These are phyloP conservation scores for Trichogramma pretiosum DNA, from an alignment of 1,140 invertebrate species.

Conservation along the genomic window DNA sequence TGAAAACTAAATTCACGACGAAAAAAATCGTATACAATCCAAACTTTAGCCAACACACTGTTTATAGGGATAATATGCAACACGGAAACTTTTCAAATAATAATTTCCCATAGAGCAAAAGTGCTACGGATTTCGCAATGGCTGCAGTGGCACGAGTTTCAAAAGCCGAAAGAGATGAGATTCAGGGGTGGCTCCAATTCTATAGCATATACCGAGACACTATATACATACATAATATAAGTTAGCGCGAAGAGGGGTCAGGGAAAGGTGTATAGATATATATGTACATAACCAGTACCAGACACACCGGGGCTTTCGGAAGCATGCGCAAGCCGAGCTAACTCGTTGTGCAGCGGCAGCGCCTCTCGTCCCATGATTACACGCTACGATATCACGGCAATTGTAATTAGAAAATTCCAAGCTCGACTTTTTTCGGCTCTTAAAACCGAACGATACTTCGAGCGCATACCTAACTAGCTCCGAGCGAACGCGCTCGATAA, in stretches of 20 bases:
- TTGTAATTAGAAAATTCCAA: conserved; percentile 14
- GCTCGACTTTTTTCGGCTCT: not conserved
- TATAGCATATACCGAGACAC: no score
- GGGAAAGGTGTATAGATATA: no score
- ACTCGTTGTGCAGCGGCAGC: no score
- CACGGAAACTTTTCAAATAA: not conserved
- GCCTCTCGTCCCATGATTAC: conserved; percentile 14
- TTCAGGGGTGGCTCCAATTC: conserved; percentile 17
- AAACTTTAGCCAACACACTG: no score
- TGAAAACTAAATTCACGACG: no score
- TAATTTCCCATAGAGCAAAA: no score
- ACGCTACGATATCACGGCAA: not conserved
- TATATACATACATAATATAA: no score
- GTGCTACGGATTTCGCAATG: conserved; percentile 14
- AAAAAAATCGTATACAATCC: no score
- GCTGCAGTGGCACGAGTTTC: conserved; percentile 8
- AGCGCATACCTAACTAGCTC: not conserved
- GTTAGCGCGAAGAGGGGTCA: no score
- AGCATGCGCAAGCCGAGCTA: conserved; percentile 12
- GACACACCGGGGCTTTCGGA: conserved; percentile 19
- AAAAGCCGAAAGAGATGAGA: conserved; percentile 8
- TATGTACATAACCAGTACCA: no score
- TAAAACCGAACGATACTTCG: not conserved
- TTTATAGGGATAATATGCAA: no score
- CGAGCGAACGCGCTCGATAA: not conserved